Evolutionary conservation across 1,140 invertebrate species (phyloP).

Genomic region (Drosophila lacteicornis): DNA sequence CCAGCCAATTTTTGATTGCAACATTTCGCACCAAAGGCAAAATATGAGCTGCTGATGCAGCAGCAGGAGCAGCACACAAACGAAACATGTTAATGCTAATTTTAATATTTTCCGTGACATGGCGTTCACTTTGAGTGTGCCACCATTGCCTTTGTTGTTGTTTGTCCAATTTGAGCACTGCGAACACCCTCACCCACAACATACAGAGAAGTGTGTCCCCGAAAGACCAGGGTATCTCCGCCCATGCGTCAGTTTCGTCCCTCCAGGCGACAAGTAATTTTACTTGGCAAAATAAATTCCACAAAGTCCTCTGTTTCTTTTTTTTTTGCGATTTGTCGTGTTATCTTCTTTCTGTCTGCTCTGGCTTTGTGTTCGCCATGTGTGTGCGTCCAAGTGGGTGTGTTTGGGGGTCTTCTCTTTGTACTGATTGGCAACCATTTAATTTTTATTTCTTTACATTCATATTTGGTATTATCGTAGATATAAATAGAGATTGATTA

Average conservation of each 20-base stretch:
- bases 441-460: slow-evolving; percentile 58
- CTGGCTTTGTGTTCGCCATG: slow-evolving; percentile 44
- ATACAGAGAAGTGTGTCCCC: slow-evolving; percentile 6
- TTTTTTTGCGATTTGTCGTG: slow-evolving; percentile 44
- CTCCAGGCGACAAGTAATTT: slow-evolving; percentile 81
- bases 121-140: slow-evolving; percentile 72
- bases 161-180: slow-evolving; percentile 62
- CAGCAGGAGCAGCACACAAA: slow-evolving; percentile 34
- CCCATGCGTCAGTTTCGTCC: slow-evolving; percentile 43
- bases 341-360: slow-evolving; percentile 43
- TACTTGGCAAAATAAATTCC: slow-evolving; percentile 82
- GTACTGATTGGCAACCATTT: slow-evolving; percentile 69
- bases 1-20: slow-evolving; percentile 80
- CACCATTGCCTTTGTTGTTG: slow-evolving; percentile 44
- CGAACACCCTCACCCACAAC: neutral
- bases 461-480: neutral
- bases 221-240: slow-evolving; percentile 25
- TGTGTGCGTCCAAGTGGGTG: slow-evolving; percentile 12
- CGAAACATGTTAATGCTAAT: slow-evolving; percentile 79
- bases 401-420: slow-evolving; percentile 30
- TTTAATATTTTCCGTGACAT: slow-evolving; percentile 84
- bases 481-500: neutral
- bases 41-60: slow-evolving; percentile 30
- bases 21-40: slow-evolving; percentile 78
- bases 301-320: slow-evolving; percentile 56